A percentile compares a stretch with the other conserved stretches of the same genome.
phyloP scores from a whole-genome alignment of 2,888 invertebrate species.

The Xestia c-nigrum region DNA sequence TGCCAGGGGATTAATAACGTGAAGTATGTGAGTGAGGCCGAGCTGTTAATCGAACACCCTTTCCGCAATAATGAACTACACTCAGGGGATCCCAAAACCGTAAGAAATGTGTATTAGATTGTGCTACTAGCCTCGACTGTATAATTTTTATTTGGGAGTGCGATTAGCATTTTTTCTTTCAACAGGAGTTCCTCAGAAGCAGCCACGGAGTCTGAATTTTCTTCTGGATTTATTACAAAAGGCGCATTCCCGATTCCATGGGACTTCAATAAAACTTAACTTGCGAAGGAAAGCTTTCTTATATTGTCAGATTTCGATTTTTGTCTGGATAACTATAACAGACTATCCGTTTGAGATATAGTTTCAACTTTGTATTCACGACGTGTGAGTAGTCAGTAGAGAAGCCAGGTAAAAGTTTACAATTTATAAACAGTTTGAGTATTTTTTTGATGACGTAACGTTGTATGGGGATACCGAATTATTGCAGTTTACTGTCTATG shows the following conservation, averaged over 20 bases:
- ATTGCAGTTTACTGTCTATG: conserved; percentile 2
- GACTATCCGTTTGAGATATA: neutral
- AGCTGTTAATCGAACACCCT: conserved; percentile 14
- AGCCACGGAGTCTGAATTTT: neutral
- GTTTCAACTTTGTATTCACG: too few species aligned
- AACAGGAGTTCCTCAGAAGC: neutral
- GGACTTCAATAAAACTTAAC: neutral
- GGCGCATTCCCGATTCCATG: neutral
- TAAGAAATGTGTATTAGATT: conserved; percentile 2
- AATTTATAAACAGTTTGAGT: neutral
- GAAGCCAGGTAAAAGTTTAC: too few species aligned
- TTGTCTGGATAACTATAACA: neutral
- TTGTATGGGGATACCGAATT: neutral
- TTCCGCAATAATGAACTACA: conserved; percentile 11
- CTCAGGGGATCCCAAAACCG: conserved; percentile 3
- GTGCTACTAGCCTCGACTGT: neutral
- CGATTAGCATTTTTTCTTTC: neutral
- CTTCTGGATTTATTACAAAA: neutral
- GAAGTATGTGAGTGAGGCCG: neutral
- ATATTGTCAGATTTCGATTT: neutral
- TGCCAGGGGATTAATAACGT: conserved; percentile 11
- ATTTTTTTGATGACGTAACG: neutral
- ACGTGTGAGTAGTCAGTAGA: too few species aligned
- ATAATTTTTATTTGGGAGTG: neutral
- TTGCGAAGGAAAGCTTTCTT: neutral